Base-by-base conservation (phyloP, 2,113 vertebrate species). In the Nothocercus nigrocapillus region DNA sequence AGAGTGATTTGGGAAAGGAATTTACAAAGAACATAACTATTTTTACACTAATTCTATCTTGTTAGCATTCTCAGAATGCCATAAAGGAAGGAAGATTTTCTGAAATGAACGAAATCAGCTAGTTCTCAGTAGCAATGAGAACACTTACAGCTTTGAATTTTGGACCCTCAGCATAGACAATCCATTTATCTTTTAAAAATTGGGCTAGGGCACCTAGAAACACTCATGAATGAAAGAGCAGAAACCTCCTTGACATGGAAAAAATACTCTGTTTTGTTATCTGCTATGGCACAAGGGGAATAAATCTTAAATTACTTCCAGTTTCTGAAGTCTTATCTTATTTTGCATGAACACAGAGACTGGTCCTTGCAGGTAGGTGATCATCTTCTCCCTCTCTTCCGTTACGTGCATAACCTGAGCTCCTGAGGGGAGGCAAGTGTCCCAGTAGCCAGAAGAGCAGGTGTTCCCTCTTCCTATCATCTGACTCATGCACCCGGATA, bases 401-500 rank as follows among this genome's bases (percentile, higher is more conserved):
- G 17, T 77, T 30, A 47, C 12, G 32, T 51, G 6, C 32, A 49
- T 4, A 45, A 61, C 63, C 21, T 27, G 53, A 79, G 85, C 30
- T 7, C 42, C 32, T 8, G 30, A 87, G 11, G 11, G 9, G 0
- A 4, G 42, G 2, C 27, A 0, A 16, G 19, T 59, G 5, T n/a
- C n/a, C 40, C 56, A 49, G 15, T 34, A 44, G 5, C 45, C 56
- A 1, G 22, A 13, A 59, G 25, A 54, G 15, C 3, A 63, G 30
- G 32, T 64, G 24, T 64, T 40, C 49, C 27, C 13, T 73, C 8
- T 79, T 53, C 15, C 7, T 61, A 69, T 76, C 7, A 17, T 9
- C 25, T 19, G 64, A 69, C 8, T 45, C 2, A 49, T 0, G 0
- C 8, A 27, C 27, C 63, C 1, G 1, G 2, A 16, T 72, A 24